Conservation (phyloP, 1,140 invertebrate genomes). For the Saxidomus purpurata region DNA sequence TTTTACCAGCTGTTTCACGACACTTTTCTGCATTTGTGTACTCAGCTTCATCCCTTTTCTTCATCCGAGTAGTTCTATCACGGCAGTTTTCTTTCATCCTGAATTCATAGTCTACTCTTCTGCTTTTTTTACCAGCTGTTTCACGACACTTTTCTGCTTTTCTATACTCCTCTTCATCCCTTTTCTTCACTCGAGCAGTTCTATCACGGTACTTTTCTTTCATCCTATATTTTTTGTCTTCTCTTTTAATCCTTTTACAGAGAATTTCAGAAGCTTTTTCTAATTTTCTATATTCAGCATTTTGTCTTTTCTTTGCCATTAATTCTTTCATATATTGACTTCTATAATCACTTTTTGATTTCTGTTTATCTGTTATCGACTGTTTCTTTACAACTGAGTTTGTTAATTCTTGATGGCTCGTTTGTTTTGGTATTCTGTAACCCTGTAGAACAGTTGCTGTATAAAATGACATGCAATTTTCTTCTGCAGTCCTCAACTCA, state of each 20-base stretch:
- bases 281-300: neutral
- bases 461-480: too few species aligned
- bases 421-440: neutral
- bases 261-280: too few species aligned
- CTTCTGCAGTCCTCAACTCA: neutral
- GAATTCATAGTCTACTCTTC: neutral
- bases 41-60: neutral
- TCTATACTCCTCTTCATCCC: slow-evolving; percentile 8
- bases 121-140: slow-evolving; percentile 18
- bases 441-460: neutral
- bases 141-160: slow-evolving; percentile 61
- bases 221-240: too few species aligned
- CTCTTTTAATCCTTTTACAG: too few species aligned
- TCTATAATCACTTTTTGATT: neutral
- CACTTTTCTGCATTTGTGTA: neutral
- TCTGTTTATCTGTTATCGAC: neutral
- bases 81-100: slow-evolving; percentile 11
- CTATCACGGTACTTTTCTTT: too few species aligned
- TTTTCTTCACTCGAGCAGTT: neutral
- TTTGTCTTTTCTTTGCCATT: neutral
- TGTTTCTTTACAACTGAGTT: neutral
- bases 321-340: neutral
- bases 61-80: neutral
- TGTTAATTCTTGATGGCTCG: neutral
- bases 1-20: neutral